Evolutionary conservation across 2,888 invertebrate species (phyloP).

Genomic region (Aradus depressus): DNA sequence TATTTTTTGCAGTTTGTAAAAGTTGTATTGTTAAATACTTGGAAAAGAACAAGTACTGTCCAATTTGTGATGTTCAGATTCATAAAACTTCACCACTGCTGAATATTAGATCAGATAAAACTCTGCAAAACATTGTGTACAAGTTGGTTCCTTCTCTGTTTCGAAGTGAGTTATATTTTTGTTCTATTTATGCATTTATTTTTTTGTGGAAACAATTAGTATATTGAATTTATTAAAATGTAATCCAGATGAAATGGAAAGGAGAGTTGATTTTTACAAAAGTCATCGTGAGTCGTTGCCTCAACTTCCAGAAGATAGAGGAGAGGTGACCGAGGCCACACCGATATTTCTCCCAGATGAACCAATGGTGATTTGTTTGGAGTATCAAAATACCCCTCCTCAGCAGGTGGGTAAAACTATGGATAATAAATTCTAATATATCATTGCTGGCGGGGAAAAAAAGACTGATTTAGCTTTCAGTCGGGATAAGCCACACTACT

Average conservation of each 20-base stretch:
- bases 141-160: constrained; percentile 92
- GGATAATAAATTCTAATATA: too few species aligned
- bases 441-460: too few species aligned
- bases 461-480: too few species aligned
- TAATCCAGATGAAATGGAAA: constrained; percentile 56
- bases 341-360: constrained; percentile 56
- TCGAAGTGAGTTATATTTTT: constrained; percentile 38
- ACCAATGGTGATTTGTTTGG: constrained; percentile 51
- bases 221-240: background rate
- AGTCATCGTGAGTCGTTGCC: constrained; percentile 46
- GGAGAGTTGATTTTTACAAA: constrained; percentile 73
- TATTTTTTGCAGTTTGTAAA: constrained; percentile 61
- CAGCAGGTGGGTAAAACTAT: constrained; percentile 26
- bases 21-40: constrained; percentile 89
- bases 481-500: too few species aligned
- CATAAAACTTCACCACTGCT: constrained; percentile 89
- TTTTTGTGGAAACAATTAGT: background rate
- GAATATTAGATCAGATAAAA: constrained; percentile 64
- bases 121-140: constrained; percentile 89
- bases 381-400: constrained; percentile 22
- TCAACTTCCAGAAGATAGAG: constrained; percentile 39
- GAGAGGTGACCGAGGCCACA: constrained; percentile 44
- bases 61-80: constrained; percentile 87
- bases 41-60: constrained; percentile 74
- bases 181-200: background rate